Percentiles rank a stretch among this genome's conserved stretches.
Conservation (phyloP, 2,888 invertebrate genomes). For the Nomada fabriciana region DNA sequence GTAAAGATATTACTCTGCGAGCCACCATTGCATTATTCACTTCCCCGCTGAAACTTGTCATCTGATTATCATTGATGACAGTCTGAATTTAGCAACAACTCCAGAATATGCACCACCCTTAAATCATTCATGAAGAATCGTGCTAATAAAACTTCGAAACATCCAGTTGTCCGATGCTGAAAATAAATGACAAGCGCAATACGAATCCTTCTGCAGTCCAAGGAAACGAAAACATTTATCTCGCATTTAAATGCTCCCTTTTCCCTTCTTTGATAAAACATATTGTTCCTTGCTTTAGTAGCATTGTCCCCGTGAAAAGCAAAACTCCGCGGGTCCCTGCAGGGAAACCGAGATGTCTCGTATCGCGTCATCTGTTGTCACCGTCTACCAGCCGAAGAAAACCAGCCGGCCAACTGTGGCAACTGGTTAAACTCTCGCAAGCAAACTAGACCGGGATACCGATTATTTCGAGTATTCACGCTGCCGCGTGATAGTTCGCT, state of each 20-base stretch:
- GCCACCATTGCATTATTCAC: no score
- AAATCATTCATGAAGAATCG: no score
- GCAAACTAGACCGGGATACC: slow-evolving; percentile 23
- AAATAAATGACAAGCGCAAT: no score
- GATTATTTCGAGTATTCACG: slow-evolving; percentile 32
- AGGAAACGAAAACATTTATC: not conserved
- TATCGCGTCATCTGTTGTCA: slow-evolving; percentile 51
- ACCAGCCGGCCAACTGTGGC: slow-evolving; percentile 17
- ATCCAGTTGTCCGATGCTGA: no score
- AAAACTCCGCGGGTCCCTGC: slow-evolving; percentile 30
- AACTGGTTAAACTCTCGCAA: slow-evolving; percentile 27
- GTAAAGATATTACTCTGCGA: no score
- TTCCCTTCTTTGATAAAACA: slow-evolving; percentile 6
- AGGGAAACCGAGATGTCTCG: slow-evolving; percentile 26
- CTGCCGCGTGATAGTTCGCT: not conserved
- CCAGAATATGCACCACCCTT: no score
- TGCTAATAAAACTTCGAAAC: no score
- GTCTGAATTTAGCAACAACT: no score
- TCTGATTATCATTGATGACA: no score
- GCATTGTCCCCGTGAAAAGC: not conserved
- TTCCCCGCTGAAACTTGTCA: no score
- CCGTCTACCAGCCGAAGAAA: slow-evolving; percentile 41
- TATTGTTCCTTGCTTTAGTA: not conserved
- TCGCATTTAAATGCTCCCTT: not conserved
- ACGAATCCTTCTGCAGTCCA: no score